Percentiles rank a stretch among this genome's conserved stretches.
phyloP scores from a whole-genome alignment of 2,888 invertebrate species.

The Leucozona laternaria region DNA sequence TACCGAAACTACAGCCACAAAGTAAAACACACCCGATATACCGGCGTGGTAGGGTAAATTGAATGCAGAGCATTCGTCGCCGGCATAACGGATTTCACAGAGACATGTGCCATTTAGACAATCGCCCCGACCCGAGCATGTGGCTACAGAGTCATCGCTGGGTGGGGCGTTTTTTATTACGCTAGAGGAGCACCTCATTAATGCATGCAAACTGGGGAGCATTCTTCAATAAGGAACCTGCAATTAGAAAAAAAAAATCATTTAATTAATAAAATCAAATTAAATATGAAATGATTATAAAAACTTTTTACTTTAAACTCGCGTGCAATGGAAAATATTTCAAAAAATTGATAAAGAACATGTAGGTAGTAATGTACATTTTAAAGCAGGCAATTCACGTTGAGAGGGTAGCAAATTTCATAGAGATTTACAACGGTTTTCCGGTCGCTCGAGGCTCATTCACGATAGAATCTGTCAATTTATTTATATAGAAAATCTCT shows the following conservation, averaged over 20 bases:
- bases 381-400: no score
- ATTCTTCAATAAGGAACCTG: conserved; percentile 81
- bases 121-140: conserved; percentile 95
- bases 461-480: no score
- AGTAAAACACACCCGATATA: conserved; percentile 91
- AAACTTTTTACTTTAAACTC: background rate
- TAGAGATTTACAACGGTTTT: no score
- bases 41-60: conserved; percentile 91
- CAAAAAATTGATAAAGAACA: background rate
- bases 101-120: conserved; percentile 96
- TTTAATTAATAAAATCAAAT: background rate
- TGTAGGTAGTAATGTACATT: no score
- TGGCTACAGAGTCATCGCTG: conserved; percentile 79
- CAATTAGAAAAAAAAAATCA: conserved; percentile 49
- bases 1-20: conserved; percentile 92
- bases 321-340: conserved; percentile 1
- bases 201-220: conserved; percentile 82
- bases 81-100: conserved; percentile 94
- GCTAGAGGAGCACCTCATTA: conserved; percentile 84
- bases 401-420: no score
- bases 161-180: conserved; percentile 80
- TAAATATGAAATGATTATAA: background rate
- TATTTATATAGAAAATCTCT: no score
- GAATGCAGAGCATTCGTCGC: conserved; percentile 92
- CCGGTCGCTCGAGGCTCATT: no score